A percentile compares a stretch with the other conserved stretches of the same genome.
Conservation (phyloP, 2,113 vertebrate species). For the Euleptes europaea region DNA sequence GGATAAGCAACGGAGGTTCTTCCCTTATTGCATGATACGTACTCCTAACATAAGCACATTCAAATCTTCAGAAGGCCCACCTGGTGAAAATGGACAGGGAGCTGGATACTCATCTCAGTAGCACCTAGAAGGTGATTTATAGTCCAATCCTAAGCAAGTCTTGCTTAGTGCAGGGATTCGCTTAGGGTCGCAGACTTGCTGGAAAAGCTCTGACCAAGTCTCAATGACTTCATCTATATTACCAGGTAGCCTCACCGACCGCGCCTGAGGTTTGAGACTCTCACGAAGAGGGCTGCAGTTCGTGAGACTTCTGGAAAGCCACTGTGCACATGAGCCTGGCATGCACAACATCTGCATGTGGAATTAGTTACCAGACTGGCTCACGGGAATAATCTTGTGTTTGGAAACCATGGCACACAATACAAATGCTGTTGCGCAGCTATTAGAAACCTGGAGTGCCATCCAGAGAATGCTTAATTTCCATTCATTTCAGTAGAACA, state of each 20-base stretch:
- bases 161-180: not conserved
- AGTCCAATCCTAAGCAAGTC: rapidly evolving
- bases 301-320: not conserved
- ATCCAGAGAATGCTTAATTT: conserved; percentile 4
- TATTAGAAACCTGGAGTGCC: not conserved
- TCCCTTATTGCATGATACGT: conserved; percentile 61
- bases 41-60: conserved; percentile 46
- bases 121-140: not conserved
- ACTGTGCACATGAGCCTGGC: not conserved
- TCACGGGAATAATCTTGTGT: not conserved
- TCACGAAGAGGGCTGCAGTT: not conserved
- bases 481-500: not conserved
- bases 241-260: not conserved
- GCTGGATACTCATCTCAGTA: not conserved
- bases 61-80: conserved; percentile 35
- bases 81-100: not conserved
- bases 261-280: not conserved
- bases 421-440: not conserved
- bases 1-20: conserved; percentile 57
- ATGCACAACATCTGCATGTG: not conserved
- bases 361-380: not conserved
- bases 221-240: not conserved
- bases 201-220: not conserved
- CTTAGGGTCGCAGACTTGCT: not conserved
- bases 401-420: not conserved